Base-by-base conservation (phyloP, 2,888 invertebrate genomes). In the Ctena decussata region DNA sequence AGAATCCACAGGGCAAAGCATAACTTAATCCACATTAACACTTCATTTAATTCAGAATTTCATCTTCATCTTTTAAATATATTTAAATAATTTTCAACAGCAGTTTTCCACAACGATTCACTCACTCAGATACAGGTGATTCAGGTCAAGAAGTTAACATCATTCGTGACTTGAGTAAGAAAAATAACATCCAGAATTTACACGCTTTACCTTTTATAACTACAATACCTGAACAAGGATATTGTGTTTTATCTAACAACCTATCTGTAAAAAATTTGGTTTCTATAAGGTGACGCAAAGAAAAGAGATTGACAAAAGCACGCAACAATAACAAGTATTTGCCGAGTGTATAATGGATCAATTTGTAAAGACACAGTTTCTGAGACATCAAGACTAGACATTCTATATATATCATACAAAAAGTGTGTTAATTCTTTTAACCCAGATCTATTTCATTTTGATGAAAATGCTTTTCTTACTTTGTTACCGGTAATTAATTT, bases 181-280 rank as follows among this genome's bases (percentile, higher is more conserved):
- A 35, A 12, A 65, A 65, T 65, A n/a, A 65, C 65, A 65, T 65
- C 65, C 65, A n/a, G 21, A 12, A 35, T 35, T 35, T 35, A 65
- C 65, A 65, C 21, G 35, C 8, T 65, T 65, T n/a, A 65, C 35
- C 65, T 11, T 12, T 32, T 32, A 65, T 30, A 30, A 30, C 30
- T 18, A 65, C 32, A 35, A 65, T 18, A 65, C 12, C 35, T 21
- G 35, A 21, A 65, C 30, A 65, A 65, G 65, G 65, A 65, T 65
- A 65, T 65, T 65, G 65, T 65, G 65, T 65, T 65, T 65, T 65
- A 65, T 65, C 65, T 65, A 18, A 65, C 65, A 65, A 65, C 65
- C 35, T 35, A 65, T 65, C 65, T 35, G 5, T 32, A 6, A 35
- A 65, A 53, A 65, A 65, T 35, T 27, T 5, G 3, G 65, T 65